Base-by-base conservation (phyloP, 2,113 vertebrate genomes). In the Psittacula cyanocephala region DNA sequence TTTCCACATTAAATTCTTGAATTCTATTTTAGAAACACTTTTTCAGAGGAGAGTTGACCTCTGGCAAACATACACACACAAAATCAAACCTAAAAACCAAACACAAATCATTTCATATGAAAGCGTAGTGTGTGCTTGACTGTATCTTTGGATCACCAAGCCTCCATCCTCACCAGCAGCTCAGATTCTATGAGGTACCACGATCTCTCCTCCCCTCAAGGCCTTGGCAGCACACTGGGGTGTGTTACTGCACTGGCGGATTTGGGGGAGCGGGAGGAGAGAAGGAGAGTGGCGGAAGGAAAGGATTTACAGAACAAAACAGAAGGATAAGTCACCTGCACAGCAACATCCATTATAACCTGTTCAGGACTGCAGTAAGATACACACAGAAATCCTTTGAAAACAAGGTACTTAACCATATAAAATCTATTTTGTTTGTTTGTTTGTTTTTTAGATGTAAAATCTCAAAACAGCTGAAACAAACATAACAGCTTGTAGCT, bases 11-110 rank as follows among this genome's bases (percentile, higher is more conserved):
- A 95, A 96, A 88, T 68, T 76, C 67, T 57, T 87, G 67, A 89
- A 86, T 90, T 93, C 85, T 75, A 72, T 89, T 91, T 91, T 64
- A 85, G 67, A 91, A 95, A 84, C n/a, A 65, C 23, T 78, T 93
- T 71, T 89, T 60, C 81, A 69, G 35, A 77, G 37, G 24, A 33
- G 87, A 55, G 41, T 68, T 89, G 75, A 93, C 88, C 67, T 91
- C 90, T 91, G n/a, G 52, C 79, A 95, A 91, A 84, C 33, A 74
- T 5, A 33, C 6, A 39, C 10, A 39, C 15, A 63, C 2, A 81
- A 46, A 86, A 68, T 39, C 64, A 89, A 89, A 47, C 46, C 71
- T 80, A 41, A 89, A 88, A 79, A 5, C 15, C 22, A 44, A 76
- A 82, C 33, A 88, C 20, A 89, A 86, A 63, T 89, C 2, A 88